Evolutionary conservation across 2,797 vertebrate species (phyloP).

Genomic region (Simalia tracyae): DNA sequence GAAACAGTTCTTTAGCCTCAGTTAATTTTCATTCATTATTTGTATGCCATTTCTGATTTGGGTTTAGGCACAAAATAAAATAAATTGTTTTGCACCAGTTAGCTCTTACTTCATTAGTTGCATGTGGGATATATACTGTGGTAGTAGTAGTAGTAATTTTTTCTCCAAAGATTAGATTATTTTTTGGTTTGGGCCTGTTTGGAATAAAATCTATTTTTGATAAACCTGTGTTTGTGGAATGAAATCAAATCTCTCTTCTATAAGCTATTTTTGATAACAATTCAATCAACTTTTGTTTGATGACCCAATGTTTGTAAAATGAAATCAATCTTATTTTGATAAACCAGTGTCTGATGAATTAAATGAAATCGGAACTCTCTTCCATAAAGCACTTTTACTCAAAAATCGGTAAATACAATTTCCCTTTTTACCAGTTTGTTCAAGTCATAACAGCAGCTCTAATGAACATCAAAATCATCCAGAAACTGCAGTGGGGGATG

Average conservation of each 20-base stretch:
- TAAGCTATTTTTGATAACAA: neutral
- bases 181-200: neutral
- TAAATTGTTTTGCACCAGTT: neutral
- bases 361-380: neutral
- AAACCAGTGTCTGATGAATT: neutral
- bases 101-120: neutral
- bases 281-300: neutral
- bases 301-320: neutral
- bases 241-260: neutral
- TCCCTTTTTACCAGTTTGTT: neutral
- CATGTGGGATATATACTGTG: neutral
- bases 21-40: neutral
- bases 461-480: neutral
- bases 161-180: neutral
- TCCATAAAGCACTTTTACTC: neutral
- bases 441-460: neutral
- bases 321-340: neutral
- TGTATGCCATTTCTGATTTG: neutral
- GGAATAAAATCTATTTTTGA: neutral
- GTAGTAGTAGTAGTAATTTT: neutral
- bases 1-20: neutral
- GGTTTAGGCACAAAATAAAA: neutral
- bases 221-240: neutral
- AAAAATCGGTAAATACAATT: neutral
- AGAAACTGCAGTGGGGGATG: neutral